These are phyloP conservation scores for Takifugu ocellatus DNA, from an alignment of 2,797 vertebrate genomes.

Conservation along the genomic window DNA sequence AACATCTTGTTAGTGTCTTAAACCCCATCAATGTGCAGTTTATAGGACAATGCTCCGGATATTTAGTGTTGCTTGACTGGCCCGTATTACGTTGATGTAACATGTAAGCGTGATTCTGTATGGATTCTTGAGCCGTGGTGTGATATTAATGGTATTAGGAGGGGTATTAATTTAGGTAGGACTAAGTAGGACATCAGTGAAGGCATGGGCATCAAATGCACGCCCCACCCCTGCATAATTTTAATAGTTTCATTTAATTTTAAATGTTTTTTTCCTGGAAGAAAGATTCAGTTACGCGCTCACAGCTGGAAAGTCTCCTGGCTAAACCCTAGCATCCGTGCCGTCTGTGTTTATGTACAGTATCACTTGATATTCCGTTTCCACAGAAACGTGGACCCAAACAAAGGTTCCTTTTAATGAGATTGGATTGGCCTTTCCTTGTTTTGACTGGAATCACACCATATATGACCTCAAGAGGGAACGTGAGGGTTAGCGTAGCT, in stretches of 20 bases:
- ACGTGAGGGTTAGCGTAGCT: slow-evolving; percentile 17
- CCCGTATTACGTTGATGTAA: no score
- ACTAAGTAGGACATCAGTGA: no score
- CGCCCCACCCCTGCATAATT: no score
- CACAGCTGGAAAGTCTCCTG: slow-evolving; percentile 5
- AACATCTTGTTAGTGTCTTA: no score
- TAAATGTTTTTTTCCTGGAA: slow-evolving; percentile 13
- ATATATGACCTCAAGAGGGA: slow-evolving; percentile 33
- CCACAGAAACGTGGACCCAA: slow-evolving; percentile 45
- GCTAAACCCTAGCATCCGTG: slow-evolving; percentile 25
- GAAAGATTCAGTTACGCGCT: slow-evolving; percentile 15
- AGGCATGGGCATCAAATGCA: no score
- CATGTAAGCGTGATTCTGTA: no score
- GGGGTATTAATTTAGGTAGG: no score
- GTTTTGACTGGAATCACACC: slow-evolving; percentile 43
- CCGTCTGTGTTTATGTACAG: slow-evolving; percentile 39
- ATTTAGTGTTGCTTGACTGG: no score
- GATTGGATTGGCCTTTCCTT: slow-evolving; percentile 31
- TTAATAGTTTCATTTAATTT: slow-evolving; percentile 11
- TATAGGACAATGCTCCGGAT: no score
- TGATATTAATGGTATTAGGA: no score
- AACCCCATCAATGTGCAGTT: no score
- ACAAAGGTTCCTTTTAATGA: slow-evolving; percentile 45
- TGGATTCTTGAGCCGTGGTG: no score
- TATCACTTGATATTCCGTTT: slow-evolving; percentile 48